Conservation (phyloP, 2,888 invertebrate genomes). For the Xestoiulus laeticollis region DNA sequence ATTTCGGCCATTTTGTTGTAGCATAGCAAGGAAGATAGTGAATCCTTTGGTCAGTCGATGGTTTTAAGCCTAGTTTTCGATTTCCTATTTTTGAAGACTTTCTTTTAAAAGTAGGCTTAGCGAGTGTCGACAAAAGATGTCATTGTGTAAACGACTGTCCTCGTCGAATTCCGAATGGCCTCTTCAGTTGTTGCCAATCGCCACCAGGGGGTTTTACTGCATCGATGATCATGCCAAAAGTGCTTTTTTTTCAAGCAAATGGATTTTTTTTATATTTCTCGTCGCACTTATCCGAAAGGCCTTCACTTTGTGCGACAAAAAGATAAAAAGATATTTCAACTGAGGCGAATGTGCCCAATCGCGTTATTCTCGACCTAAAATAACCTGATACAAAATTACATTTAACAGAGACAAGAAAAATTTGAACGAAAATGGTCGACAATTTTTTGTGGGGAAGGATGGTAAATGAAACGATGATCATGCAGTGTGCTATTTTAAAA, state of each 20-base stretch:
- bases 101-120: neutral
- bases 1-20: neutral
- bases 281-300: conserved; percentile 8
- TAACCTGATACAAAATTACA: neutral
- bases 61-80: neutral
- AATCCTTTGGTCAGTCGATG: neutral
- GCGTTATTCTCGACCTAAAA: neutral
- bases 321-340: conserved; percentile 8
- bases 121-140: neutral
- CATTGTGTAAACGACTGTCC: neutral
- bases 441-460: too few relatives aligned
- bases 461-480: too few relatives aligned
- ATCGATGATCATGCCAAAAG: conserved; percentile 10
- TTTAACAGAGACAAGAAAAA: neutral
- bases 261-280: neutral
- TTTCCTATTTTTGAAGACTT: neutral
- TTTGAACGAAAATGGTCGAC: neutral
- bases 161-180: neutral
- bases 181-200: conserved; percentile 8
- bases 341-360: neutral
- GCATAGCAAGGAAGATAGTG: neutral
- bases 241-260: neutral
- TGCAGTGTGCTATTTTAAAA: too few relatives aligned
- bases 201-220: neutral
- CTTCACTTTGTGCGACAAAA: neutral